Evolutionary conservation across 2,113 vertebrate species (phyloP), one percentile per base, ranked within the genome.

Genomic region (Trachemys scripta): DNA sequence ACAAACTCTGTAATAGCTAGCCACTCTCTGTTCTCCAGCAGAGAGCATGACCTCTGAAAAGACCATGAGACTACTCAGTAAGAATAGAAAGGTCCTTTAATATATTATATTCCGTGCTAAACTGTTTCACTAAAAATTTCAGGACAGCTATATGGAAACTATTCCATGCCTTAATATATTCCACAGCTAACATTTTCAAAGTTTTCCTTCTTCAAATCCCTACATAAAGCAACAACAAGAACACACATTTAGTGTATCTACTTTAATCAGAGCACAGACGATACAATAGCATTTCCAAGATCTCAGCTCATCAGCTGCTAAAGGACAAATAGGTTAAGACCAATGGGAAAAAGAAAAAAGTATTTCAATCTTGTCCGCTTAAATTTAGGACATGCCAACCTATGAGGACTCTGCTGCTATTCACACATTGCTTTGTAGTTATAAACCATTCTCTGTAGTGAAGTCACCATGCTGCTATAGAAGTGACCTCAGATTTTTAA

Each of bases 401-500:
- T 91, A 80, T 72, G 49, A 94, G 82, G 65, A 82, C 89, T 92
- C 57, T 54, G 7, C 14, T 51, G 50, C 6, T 91, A 59, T 54
- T 91, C 89, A 82, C 38, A 6, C 79, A 83, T 94, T 96, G 94
- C 84, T 72, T 85, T 78, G 88, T 57, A 88, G 79, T 84, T 75
- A 91, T 50, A 95, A 90, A 88, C 50, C 24, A n/a, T 80, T 94
- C 0, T 1, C 80, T 94, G 80, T 87, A 69, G 19, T 25, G 72
- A 57, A 47, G 62, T 94, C 89, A 78, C 53, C 83, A 85, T 95
- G 92, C 88, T 95, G 93, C 69, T 47, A 22, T 88, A 89, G 89
- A 94, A 97, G 57, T 29, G 85, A 93, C 79, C 65, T 93, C 84
- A 82, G 82, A 62, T 89, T 92, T 95, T 95, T 90, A 84, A 92